phyloP scores from a whole-genome alignment of 2,113 vertebrate species.

The Nyctibius bracteatus region DNA sequence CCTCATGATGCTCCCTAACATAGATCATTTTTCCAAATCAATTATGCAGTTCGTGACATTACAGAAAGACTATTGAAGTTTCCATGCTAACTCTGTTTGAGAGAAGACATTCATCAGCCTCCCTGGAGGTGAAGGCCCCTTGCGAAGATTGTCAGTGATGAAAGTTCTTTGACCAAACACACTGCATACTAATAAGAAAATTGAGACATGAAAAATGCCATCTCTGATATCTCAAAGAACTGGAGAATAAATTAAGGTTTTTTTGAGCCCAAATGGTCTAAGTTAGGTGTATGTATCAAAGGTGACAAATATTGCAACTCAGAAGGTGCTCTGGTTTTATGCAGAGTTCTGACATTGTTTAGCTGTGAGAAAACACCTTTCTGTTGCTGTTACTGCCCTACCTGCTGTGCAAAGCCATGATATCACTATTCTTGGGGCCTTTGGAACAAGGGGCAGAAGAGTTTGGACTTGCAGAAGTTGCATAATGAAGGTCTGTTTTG shows the following conservation, averaged over 20 bases:
- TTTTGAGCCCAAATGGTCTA: not conserved
- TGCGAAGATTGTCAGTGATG: not conserved
- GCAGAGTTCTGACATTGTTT: not conserved
- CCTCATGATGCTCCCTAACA: not conserved
- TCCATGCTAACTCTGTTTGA: not conserved
- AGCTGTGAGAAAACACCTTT: not conserved
- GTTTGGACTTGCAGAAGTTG: not conserved
- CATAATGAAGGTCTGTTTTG: not conserved
- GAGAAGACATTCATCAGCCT: not conserved
- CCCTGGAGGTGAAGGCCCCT: not conserved
- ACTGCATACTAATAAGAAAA: not conserved
- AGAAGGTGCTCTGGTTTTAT: not conserved
- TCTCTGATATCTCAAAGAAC: not conserved
- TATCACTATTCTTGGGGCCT: not conserved
- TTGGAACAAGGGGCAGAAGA: not conserved
- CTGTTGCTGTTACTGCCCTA: not conserved
- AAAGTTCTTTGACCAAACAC: not conserved
- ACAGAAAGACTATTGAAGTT: not conserved
- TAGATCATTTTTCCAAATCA: not conserved
- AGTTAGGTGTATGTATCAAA: not conserved
- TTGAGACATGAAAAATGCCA: not conserved
- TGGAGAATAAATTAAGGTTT: not conserved
- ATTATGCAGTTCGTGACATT: not conserved
- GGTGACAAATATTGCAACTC: not conserved
- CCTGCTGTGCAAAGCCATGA: not conserved